phyloP scores from a whole-genome alignment of 1,140 invertebrate species.

The Drosophila lowei region DNA sequence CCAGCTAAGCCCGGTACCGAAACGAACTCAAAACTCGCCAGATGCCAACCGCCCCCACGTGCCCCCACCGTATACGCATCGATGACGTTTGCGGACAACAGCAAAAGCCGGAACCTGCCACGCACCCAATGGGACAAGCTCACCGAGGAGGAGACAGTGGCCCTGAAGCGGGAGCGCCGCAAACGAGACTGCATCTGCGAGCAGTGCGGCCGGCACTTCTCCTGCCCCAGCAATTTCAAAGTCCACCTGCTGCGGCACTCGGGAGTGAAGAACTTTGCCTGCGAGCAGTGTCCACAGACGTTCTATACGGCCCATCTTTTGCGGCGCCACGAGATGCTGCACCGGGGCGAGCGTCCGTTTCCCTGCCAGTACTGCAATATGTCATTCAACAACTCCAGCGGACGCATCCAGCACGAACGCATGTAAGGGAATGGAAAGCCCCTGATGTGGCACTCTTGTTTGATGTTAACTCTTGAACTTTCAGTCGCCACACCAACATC shows the following conservation, averaged over 20 bases:
- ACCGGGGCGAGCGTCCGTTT: conserved; percentile 46
- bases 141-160: conserved; percentile 57
- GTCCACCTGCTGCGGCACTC: conserved; percentile 63
- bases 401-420: conserved; percentile 63
- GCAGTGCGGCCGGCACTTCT: conserved; percentile 60
- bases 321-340: conserved; percentile 50
- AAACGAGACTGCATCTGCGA: conserved; percentile 68
- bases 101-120: conserved; percentile 18
- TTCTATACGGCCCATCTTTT: conserved; percentile 65
- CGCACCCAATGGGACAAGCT: conserved; percentile 61
- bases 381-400: conserved; percentile 57
- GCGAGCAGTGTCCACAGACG: conserved; percentile 47
- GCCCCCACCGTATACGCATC: conserved; percentile 20
- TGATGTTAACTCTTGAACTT: not conserved
- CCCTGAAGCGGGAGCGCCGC: conserved; percentile 58
- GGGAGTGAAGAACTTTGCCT: conserved; percentile 46
- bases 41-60: not conserved
- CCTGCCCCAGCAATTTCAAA: conserved; percentile 68
- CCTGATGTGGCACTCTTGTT: no score
- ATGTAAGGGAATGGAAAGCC: conserved; percentile 24
- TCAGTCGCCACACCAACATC: conserved; percentile 57
- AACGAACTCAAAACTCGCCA: not conserved
- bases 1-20: not conserved
- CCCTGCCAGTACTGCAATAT: conserved; percentile 54
- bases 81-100: conserved; percentile 55